These are phyloP conservation scores for Indri indri DNA, from an alignment of 2,113 vertebrate species.

Conservation along the genomic window DNA sequence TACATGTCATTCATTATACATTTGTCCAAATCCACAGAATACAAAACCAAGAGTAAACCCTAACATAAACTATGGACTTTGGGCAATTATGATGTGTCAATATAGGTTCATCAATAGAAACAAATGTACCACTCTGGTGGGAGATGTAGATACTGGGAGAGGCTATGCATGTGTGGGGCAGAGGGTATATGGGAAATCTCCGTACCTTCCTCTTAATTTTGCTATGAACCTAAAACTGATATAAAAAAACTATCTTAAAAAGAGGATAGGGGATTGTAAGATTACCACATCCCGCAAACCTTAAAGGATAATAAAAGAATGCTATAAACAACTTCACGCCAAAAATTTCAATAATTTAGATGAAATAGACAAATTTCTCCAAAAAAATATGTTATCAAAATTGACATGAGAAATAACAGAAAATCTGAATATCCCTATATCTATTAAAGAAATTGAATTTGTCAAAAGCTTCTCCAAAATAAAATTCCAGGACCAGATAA, in stretches of 20 bases:
- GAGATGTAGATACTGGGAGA: too few relatives aligned
- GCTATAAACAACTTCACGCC: background rate
- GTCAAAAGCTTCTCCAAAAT: background rate
- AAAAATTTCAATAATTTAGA: constrained; percentile 23
- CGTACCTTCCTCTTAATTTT: background rate
- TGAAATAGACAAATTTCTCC: background rate
- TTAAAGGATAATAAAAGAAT: background rate
- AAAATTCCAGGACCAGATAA: background rate
- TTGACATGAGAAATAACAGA: background rate
- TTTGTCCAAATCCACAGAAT: background rate
- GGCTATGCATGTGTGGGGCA: background rate
- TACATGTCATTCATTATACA: background rate
- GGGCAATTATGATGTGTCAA: background rate
- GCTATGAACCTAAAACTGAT: background rate
- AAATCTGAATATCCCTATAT: background rate
- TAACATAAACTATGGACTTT: background rate
- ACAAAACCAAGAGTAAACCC: background rate
- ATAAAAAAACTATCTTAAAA: background rate
- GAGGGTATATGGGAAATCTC: background rate
- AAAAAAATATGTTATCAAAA: background rate
- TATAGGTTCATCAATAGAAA: background rate
- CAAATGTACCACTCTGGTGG: background rate
- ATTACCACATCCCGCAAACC: background rate
- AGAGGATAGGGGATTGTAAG: background rate
- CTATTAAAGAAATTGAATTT: background rate